Conservation (phyloP, 1,140 invertebrate genomes). For the Drosophila watanabei region DNA sequence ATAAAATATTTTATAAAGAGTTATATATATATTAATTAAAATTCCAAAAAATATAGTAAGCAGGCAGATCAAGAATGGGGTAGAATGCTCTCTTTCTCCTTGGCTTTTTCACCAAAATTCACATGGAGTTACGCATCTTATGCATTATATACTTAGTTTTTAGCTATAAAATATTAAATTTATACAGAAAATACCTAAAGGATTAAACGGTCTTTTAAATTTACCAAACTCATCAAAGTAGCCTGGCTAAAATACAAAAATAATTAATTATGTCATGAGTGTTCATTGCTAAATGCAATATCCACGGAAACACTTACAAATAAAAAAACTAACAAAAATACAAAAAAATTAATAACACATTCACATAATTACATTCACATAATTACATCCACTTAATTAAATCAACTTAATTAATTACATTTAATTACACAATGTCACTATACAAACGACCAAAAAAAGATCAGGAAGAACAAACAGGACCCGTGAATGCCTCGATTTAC, state of each 20-base stretch:
- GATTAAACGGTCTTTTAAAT: neutral
- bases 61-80: neutral
- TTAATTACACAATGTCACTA: constrained; percentile 6
- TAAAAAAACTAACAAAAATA: constrained; percentile 15
- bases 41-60: no score
- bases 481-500: neutral
- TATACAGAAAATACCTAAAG: neutral
- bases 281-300: constrained; percentile 7
- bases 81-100: no score
- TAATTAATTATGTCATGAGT: constrained; percentile 21
- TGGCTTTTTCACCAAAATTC: no score
- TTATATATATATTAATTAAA: no score
- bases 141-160: neutral
- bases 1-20: no score
- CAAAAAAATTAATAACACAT: neutral
- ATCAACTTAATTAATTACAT: neutral
- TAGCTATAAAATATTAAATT: neutral
- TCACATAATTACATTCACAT: neutral
- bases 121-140: no score
- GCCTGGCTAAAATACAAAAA: constrained; percentile 11
- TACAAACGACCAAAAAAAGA: constrained; percentile 2
- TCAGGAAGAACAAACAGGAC: neutral
- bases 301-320: constrained; percentile 12
- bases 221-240: constrained; percentile 31
- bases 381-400: neutral